Base-by-base conservation (phyloP, 2,888 invertebrate genomes). In the Choristoneura rosaceana region DNA sequence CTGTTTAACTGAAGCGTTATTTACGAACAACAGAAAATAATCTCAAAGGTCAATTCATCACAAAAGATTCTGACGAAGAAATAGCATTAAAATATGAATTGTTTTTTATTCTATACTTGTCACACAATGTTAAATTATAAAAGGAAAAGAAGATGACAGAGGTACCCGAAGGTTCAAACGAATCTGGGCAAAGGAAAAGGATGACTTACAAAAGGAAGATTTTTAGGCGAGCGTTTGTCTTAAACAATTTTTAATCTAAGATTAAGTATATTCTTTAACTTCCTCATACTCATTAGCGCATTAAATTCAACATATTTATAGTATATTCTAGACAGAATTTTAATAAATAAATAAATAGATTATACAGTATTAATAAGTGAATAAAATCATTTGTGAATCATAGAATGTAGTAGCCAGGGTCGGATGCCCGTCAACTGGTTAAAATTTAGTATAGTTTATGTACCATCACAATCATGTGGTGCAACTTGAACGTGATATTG, bases 1-100 rank as follows among this genome's bases (percentile, higher is more conserved):
- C n/a, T 33, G 52, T 69, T 62, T 62, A 62, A 52, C 43, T 33
- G 14, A 59, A 64, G 33, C 55, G 25, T 34, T 64, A 25, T 59
- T 64, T 38, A 50, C 15, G 10, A 52, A 70, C 45, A 59, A 60
- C 25, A 58, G 38, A 41, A 8, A 63, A 45, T 15, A n/a, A 25
- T 33, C 41, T 41, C 65, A 38, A 15, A 50, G 41, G 34, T 58
- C 38, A 34, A n/a, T 59, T 59, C 34, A 59, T n/a, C n/a, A 33
- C 5, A 45, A n/a, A 58, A 45, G 10, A 45, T 33, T 43, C 25
- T 15, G 12, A 58, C 14, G 25, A 7, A 33, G 25, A 33, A 68
- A 50, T 34, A n/a, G 17, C 50, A 25, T 50, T 45, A 12, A 59
- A 60, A 38, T 67, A 67, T 17, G 3, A 25, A 17, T 52, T 52